Base-by-base conservation (phyloP, 1,140 invertebrate species). In the Drosophila parabipectinata region DNA sequence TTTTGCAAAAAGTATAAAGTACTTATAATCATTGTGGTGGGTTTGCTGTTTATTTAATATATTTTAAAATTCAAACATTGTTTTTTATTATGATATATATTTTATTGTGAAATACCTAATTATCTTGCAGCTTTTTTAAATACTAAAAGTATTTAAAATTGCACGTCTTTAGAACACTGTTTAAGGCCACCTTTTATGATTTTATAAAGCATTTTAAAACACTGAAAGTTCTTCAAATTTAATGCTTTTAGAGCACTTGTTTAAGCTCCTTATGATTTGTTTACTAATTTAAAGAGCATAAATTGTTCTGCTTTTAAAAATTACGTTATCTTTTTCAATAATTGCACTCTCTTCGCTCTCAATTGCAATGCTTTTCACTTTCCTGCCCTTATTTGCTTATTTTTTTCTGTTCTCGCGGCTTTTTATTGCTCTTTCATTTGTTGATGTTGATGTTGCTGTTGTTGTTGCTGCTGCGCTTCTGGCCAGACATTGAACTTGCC, bases 401-500 rank as follows among this genome's bases (percentile, higher is more conserved):
- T 41, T 34, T 50, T 55, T 54, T 14, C 14, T 21, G 32, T 54
- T 64, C 48, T 55, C 39, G 9, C 18, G 41, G 28, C 21, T 60
- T 52, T 50, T 37, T 37, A n/a, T 72, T 58, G 45, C 18, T 45
- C 50, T 58, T 48, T 9, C 7, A 52, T 10, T 41, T 24, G 41
- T 34, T 24, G 41, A 26, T 45, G 15, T 26, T 50, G 60, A 61
- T 76, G 54, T 26, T 50, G 60, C 64, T 76, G 54, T 57, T 47
- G n/a, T 4, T 59, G n/a, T 47, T 24, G 41, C 50, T 57, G 48
- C 32, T 45, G 15, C 15, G 48, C 32, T 45, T 12, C 15, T 54
- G 60, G 64, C 63, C 83, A 87, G 82, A 76, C 83, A 87, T 87
- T 87, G 83, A 87, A 87, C 82, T 87, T 87, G 83, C 51, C 26